Base-by-base conservation (phyloP, 2,888 invertebrate genomes). In the Thereva unica region DNA sequence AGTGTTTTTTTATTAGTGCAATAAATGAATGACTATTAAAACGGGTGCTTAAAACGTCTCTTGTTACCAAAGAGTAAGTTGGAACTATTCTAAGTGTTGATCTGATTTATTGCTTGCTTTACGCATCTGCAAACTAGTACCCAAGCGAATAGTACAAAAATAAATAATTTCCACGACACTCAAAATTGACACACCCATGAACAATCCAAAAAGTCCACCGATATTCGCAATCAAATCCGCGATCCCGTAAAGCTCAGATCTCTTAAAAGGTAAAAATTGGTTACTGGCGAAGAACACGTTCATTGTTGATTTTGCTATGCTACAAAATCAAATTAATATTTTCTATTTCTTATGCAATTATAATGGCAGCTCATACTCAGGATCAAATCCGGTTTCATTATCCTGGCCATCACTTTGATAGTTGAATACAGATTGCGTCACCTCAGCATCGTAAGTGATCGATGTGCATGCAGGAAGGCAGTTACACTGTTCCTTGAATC, bases 391-490 rank as follows among this genome's bases (percentile, higher is more conserved):
- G 4, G 7, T 7, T 5, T 50, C 34, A 7, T 50, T 35, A 34
- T 8, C 23, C 3, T 50, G 50, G 6, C 50, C 50, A 50, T 47
- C 38, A 8, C 37, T 35, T 5, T 6, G 10, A 34, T 45, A n/a
- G 12, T 64, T 64, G 2, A 64, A 8, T 8, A 44, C n/a, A 4
- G 86, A 86, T 73, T 88, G 87, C 0, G 87, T 87, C 0, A 84
- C 85, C 75, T 87, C 87, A 0, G 87, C 85, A 72, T 87, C 86
- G 73, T 87, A 88, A 50, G 84, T 83, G 40, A 88, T 82, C 4
- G 87, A 85, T 1, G 86, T 86, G 74, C 88, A 88, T 0, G 86
- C 82, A 0, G 87, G 87, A 9, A 87, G 77, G 73, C 88, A 88
- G 67, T 83, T 80, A 75, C 87, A 88, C 6, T 81, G 76, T 10